Evolutionary conservation across 2,113 vertebrate species (phyloP), one percentile per base, ranked within the genome.

Genomic region (Psittacus erithacus): DNA sequence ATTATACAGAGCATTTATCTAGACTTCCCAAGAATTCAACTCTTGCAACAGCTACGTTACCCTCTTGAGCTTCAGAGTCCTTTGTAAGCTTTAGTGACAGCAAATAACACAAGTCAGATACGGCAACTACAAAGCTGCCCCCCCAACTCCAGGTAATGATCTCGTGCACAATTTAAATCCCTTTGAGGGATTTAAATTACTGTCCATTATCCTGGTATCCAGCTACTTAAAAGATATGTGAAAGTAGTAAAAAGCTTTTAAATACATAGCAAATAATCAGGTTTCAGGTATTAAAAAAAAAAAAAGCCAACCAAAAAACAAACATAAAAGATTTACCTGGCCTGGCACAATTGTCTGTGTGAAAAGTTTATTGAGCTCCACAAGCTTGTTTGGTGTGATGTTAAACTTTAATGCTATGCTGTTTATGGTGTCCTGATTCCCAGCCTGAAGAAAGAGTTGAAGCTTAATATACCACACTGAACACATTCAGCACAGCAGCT

Each of bases 341-440:
- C 99, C 99, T 46, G 99, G 98, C 96, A 99, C 98, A 91, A 99
- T 98, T 6, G 99, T 99, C 65, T 98, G 99, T 2, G 98, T 98
- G 93, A 99, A 99, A 91, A 99, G 99, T 82, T 98, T 99, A 97
- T 99, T 99, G 77, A 99, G 96, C 95, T 99, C 99, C 93, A 99
- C 99, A 96, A 99, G 98, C 95, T 99, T 99, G 97, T 99, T 99
- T 57, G 99, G 99, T 77, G 99, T 99, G 97, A 99, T 84, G 95
- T 99, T 99, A 97, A 99, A 99, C 91, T 99, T 99, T 84, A 99
- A 97, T 33, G 99, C 99, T 83, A 99, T 99, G 94, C 98, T 99
- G 98, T 99, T 99, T 76, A 99, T 97, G 28, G 99, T 99, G 93
- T 99, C 99, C 47, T 98, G 97, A 76, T 97, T 97, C 95, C 98